A percentile compares a stretch with the other conserved stretches of the same genome.
These are phyloP conservation scores for Podiceps cristatus DNA, from an alignment of 2,113 vertebrate genomes.

Conservation along the genomic window DNA sequence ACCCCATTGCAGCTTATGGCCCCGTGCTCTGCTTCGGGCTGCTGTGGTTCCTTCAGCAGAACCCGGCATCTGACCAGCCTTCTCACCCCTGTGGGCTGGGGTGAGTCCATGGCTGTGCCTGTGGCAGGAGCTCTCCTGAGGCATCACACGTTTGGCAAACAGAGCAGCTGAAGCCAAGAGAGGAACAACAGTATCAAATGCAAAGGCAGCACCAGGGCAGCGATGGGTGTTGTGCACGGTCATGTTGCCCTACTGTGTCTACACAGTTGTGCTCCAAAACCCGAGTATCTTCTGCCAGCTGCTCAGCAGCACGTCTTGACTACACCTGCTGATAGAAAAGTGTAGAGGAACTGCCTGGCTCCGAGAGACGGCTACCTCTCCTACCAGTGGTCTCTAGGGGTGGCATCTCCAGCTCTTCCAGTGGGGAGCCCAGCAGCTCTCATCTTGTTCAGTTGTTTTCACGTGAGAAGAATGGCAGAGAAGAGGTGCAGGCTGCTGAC, in stretches of 20 bases:
- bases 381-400: background rate
- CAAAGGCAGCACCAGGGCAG: background rate
- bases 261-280: rapidly evolving
- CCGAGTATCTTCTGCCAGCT: background rate
- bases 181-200: background rate
- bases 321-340: background rate
- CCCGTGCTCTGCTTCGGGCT: background rate
- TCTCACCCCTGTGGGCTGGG: rapidly evolving
- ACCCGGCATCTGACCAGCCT: background rate
- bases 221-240: rapidly evolving
- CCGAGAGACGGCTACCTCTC: background rate
- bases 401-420: background rate
- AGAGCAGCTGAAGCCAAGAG: background rate
- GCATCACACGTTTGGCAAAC: rapidly evolving
- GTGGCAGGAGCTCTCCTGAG: rapidly evolving
- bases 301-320: background rate
- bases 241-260: background rate
- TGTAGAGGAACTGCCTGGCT: background rate
- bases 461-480: background rate
- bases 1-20: rapidly evolving
- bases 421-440: background rate
- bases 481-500: background rate
- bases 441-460: background rate
- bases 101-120: rapidly evolving
- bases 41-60: background rate